These are phyloP conservation scores for Oncorhynchus clarkii DNA, from an alignment of 2,113 vertebrate genomes.

Conservation along the genomic window DNA sequence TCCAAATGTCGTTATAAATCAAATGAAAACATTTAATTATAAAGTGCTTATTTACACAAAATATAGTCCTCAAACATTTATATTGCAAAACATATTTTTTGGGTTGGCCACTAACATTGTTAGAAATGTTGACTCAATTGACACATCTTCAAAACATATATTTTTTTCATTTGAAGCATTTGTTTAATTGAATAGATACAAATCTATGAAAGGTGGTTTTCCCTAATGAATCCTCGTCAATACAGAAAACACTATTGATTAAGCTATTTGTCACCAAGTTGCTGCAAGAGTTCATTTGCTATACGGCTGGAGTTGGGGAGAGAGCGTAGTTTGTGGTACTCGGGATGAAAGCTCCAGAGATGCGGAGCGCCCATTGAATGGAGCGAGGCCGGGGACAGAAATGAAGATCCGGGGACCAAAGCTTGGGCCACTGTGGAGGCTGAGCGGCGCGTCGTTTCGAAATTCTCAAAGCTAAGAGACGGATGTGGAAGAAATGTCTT, in stretches of 20 bases:
- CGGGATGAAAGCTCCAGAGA: slow-evolving; percentile 32
- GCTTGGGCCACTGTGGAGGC: slow-evolving; percentile 5
- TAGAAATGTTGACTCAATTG: neutral
- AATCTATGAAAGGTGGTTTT: neutral
- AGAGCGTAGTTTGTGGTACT: slow-evolving; percentile 39
- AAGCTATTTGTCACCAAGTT: slow-evolving; percentile 3
- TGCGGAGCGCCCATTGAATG: slow-evolving; percentile 33
- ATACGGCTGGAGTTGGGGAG: slow-evolving; percentile 24
- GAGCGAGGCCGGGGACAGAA: slow-evolving; percentile 37
- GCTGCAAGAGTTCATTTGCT: slow-evolving; percentile 45
- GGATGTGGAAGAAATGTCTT: slow-evolving; percentile 51
- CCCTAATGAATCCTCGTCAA: neutral
- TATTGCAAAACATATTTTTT: neutral
- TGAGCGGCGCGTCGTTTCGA: slow-evolving; percentile 37
- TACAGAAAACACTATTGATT: neutral
- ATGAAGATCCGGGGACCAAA: slow-evolving; percentile 26
- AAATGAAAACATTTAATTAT: neutral
- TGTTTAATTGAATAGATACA: neutral
- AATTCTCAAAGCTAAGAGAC: slow-evolving; percentile 37
- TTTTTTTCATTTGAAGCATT: neutral
- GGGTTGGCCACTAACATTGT: neutral
- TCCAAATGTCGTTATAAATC: neutral
- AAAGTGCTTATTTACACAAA: neutral
- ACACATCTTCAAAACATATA: neutral
- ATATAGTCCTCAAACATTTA: neutral